A percentile compares a stretch with the other conserved stretches of the same genome.
phyloP scores from a whole-genome alignment of 2,113 vertebrate genomes.

The Microtus ochrogaster region DNA sequence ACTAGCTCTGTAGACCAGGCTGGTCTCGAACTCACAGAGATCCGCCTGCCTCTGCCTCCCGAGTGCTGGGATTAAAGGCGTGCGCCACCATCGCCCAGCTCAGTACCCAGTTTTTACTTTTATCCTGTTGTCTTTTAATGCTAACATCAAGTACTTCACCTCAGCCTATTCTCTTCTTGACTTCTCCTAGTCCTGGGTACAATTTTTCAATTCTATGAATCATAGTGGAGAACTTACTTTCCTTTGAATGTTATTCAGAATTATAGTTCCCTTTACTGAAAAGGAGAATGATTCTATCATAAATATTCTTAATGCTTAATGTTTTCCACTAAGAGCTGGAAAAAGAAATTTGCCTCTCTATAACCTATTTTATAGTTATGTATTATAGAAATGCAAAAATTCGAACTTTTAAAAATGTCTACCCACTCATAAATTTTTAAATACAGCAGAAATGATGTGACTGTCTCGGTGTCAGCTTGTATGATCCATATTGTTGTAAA shows the following conservation, averaged over 20 bases:
- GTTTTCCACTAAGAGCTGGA: not conserved
- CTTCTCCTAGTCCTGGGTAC: not conserved
- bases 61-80: no score
- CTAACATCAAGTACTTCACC: accelerated
- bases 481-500: not conserved
- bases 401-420: not conserved
- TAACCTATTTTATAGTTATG: not conserved
- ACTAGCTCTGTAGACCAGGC: no score
- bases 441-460: not conserved
- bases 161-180: accelerated
- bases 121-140: not conserved
- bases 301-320: not conserved
- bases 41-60: no score
- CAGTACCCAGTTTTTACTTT: accelerated
- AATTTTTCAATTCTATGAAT: not conserved
- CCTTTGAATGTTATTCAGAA: not conserved
- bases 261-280: not conserved
- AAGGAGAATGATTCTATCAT: not conserved
- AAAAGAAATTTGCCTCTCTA: not conserved
- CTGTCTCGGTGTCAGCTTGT: not conserved
- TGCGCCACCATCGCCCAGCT: no score
- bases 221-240: not conserved
- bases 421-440: not conserved
- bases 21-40: no score
- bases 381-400: not conserved